These are phyloP conservation scores for Brachyptera putata DNA, from an alignment of 2,888 invertebrate species.

Conservation along the genomic window DNA sequence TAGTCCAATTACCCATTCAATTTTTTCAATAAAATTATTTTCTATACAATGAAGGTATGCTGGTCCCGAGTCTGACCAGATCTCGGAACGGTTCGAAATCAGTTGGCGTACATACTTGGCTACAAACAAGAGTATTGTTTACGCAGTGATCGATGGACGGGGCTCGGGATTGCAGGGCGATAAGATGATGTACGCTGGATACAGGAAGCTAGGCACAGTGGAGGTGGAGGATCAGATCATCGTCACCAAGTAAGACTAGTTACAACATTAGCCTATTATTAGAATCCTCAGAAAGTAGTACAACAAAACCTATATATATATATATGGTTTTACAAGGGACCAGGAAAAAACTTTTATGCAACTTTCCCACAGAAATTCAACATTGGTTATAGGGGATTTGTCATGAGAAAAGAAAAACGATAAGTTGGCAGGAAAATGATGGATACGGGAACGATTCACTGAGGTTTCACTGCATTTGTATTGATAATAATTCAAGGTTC, in stretches of 20 bases:
- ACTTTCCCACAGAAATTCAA: no score
- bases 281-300: not conserved
- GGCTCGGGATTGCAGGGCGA: constrained; percentile 86
- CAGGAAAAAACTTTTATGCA: no score
- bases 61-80: constrained; percentile 84
- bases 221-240: constrained; percentile 90
- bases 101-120: constrained; percentile 87
- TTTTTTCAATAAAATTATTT: not conserved
- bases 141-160: constrained; percentile 84
- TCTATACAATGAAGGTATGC: constrained; percentile 62
- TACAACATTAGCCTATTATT: not conserved
- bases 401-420: no score
- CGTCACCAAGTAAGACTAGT: constrained; percentile 60
- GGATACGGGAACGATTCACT: no score
- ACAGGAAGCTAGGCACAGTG: constrained; percentile 77
- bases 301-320: no score
- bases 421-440: no score
- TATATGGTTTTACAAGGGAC: no score
- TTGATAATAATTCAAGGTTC: no score
- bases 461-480: no score
- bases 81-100: constrained; percentile 73
- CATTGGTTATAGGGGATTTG: no score
- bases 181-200: constrained; percentile 72
- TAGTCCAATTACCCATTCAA: no score
- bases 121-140: constrained; percentile 76